Evolutionary conservation across 2,797 vertebrate species (phyloP).

Genomic region (Anguilla pacifica): DNA sequence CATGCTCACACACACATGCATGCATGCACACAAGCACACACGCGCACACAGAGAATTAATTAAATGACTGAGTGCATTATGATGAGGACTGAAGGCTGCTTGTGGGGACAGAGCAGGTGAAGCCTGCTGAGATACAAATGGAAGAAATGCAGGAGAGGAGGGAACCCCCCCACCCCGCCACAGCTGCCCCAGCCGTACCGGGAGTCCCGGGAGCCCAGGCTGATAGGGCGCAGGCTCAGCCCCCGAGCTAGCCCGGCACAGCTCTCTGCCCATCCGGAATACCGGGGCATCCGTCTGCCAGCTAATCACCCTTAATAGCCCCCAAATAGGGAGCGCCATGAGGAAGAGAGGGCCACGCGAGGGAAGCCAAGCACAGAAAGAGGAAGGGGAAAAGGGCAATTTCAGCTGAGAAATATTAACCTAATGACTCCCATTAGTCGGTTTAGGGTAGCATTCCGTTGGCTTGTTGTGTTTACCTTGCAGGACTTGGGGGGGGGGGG

Average conservation of each 20-base stretch:
- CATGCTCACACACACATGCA: too few relatives aligned
- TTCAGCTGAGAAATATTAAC: conserved; percentile 76
- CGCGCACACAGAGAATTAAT: background rate
- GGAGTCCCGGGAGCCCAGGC: background rate
- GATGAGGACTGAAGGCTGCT: too few relatives aligned
- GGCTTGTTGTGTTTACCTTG: conserved; percentile 66
- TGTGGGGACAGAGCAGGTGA: background rate
- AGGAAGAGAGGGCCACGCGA: conserved; percentile 39
- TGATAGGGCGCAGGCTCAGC: background rate
- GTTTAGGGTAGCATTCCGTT: conserved; percentile 71
- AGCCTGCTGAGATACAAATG: background rate
- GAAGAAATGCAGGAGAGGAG: too few relatives aligned
- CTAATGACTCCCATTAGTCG: conserved; percentile 75
- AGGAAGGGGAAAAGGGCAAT: conserved; percentile 76
- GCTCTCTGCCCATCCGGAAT: conserved; percentile 62
- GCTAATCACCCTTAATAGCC: conserved; percentile 73
- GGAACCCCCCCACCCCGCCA: too few relatives aligned
- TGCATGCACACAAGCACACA: too few relatives aligned
- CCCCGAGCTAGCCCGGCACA: conserved; percentile 33
- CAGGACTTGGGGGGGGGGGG: conserved; percentile 45
- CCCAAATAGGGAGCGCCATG: conserved; percentile 69
- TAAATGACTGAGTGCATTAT: too few relatives aligned
- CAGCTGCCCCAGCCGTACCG: background rate
- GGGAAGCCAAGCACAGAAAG: conserved; percentile 71
- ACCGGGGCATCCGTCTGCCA: conserved; percentile 66